Base-by-base conservation (phyloP, 2,797 vertebrate species). In the Sorex maritimensis region DNA sequence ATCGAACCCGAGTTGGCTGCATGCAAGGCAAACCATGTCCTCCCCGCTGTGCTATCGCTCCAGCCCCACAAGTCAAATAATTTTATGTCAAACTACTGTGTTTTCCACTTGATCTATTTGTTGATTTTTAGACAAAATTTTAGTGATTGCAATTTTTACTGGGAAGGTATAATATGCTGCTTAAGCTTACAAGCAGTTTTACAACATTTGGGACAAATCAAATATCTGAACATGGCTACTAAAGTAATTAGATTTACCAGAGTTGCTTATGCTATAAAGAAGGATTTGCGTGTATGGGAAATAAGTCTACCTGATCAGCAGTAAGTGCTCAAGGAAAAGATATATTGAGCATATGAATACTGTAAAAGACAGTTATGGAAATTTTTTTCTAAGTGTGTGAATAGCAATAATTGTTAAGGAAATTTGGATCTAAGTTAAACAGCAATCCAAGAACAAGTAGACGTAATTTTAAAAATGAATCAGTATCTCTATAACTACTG, bases 381-480 rank as follows among this genome's bases (percentile, higher is more conserved):
- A 81, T 79, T 81, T 65, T 68, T 84, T 75, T 65, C 49, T 38
- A 81, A 67, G 7, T 87, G 89, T 69, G 34, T 85, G 78, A 71
- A 81, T 75, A 41, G 26, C 41, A 81, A 24, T 74, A 55, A 81
- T 88, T 74, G 65, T 38, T 85, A 88, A 92, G 34, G 44, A 93
- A 89, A 86, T 92, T 81, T 81, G 84, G 74, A 90, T 85, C 81
- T 73, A 58, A 94, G 13, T 78, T 92, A 84, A 89, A 73, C 38
- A 44, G 80, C 93, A 91, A 79, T 87, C 75, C 86, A 89, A 90
- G 75, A 90, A 90, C 14, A 92, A 92, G 28, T 68, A 5, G 2
- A 90, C 93, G 63, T 55, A 46, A 74, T 79, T 49, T 6, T 52
- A 88, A 81, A 58, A 74, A 26, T 58, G 15, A 61, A 38, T 72